phyloP scores from a whole-genome alignment of 2,888 invertebrate genomes.

The Noctua comes region DNA sequence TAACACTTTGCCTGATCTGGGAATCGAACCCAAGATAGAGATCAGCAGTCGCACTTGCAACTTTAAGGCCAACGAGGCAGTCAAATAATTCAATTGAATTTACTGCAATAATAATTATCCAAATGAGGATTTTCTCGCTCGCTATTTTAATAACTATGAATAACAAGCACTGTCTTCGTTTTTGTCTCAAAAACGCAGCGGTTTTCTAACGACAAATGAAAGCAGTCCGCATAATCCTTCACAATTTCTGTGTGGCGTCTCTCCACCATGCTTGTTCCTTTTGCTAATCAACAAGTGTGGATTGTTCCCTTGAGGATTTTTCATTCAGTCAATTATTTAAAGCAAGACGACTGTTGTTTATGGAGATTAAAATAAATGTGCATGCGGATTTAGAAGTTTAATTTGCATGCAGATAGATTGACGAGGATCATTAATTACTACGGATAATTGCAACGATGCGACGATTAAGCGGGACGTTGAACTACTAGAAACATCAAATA shows the following conservation, averaged over 20 bases:
- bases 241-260: constrained; percentile 71
- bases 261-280: constrained; percentile 73
- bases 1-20: no score
- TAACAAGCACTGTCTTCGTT: no score
- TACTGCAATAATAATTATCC: no score
- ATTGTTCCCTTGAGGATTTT: constrained; percentile 80
- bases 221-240: constrained; percentile 62
- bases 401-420: constrained; percentile 53
- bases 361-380: constrained; percentile 58
- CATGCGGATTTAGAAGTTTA: constrained; percentile 57
- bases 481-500: constrained; percentile 27
- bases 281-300: constrained; percentile 83
- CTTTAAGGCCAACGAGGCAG: no score
- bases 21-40: no score
- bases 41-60: no score
- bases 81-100: not conserved
- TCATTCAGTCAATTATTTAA: constrained; percentile 75
- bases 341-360: constrained; percentile 48
- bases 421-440: constrained; percentile 53
- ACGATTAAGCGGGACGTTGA: constrained; percentile 33
- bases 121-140: not conserved
- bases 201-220: not conserved
- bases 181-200: not conserved
- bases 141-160: not conserved
- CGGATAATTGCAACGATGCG: constrained; percentile 50